phyloP scores from a whole-genome alignment of 2,113 vertebrate species.

The Etheostoma spectabile region DNA sequence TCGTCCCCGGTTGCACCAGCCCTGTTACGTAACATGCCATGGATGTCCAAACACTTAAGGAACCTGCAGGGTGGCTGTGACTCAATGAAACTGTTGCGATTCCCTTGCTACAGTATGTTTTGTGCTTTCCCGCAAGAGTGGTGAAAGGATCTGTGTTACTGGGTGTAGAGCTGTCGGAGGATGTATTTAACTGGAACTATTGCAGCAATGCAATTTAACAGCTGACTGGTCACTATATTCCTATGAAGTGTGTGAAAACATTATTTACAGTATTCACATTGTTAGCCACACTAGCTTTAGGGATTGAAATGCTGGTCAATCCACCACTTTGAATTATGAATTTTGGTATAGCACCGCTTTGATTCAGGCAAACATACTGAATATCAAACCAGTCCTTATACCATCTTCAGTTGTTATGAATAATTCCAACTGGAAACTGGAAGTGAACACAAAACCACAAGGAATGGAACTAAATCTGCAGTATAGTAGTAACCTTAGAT shows the following conservation, averaged over 20 bases:
- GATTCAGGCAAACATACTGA: not conserved
- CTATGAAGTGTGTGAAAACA: not conserved
- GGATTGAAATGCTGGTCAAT: not conserved
- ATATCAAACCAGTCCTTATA: not conserved
- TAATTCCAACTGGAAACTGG: not conserved
- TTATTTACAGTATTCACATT: not conserved
- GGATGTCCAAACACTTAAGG: not conserved
- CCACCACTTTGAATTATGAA: not conserved
- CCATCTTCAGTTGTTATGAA: not conserved
- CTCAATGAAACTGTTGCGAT: not conserved
- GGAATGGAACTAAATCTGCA: not conserved
- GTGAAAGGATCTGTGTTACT: not conserved
- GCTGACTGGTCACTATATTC: not conserved
- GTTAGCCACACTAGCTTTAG: not conserved
- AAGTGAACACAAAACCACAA: not conserved
- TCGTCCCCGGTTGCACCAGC: not conserved
- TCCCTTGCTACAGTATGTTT: not conserved
- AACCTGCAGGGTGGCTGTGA: constrained; percentile 15
- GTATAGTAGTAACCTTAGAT: not conserved
- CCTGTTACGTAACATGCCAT: not conserved
- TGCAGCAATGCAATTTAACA: constrained; percentile 7
- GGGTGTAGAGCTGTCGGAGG: not conserved
- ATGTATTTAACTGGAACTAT: not conserved
- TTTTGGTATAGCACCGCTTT: not conserved
- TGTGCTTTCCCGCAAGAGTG: not conserved